Base-by-base conservation (phyloP, 1,140 invertebrate genomes). In the Heliconius hermathena region DNA sequence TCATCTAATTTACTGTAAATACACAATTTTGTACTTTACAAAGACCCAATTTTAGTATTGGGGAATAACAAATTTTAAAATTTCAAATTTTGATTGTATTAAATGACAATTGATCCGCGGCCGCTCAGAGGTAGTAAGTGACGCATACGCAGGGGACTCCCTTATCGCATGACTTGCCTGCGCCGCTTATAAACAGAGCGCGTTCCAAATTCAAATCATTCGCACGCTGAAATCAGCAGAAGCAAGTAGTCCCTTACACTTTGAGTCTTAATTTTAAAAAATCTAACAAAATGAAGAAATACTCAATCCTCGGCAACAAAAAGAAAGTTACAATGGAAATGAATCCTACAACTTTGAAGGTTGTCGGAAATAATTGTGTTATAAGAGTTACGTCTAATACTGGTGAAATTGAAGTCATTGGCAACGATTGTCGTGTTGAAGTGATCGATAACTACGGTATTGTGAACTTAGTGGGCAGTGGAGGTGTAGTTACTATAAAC, bases 301-400 rank as follows among this genome's bases (percentile, higher is more conserved):
- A 94, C 83, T 91, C 90, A 66, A 83, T 94, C 20, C 83, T 94
- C 76, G 93, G 93, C 16, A 93, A 94, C 79, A 94, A 92, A 80
- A 94, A 94, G 88, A 94, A 93, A 86, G 91, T 94, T 72, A 94
- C 91, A 8, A 93, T 93, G 91, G 90, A 93, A 78, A 84, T 74
- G 2, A 93, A 93, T 78, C 84, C 84, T 33, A 87, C 89, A 3
- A 86, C 83, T 29, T 79, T 94, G 18, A 93, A 91, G 84, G 88
- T 94, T 2, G 88, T 94, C 60, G 93, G 93, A 1, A 94, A 93
- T 77, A 88, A 89, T 77, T 94, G 93, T 74, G 90, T 94, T 72
- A 82, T 94, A 13, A 81, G 86, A 70, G 91, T 94, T 22, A 73
- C 85, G 18, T 81, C 73, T 52, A 94, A 94, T 79, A 87, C 87